phyloP scores from a whole-genome alignment of 2,113 vertebrate genomes.

The Coryphaenoides rupestris region DNA sequence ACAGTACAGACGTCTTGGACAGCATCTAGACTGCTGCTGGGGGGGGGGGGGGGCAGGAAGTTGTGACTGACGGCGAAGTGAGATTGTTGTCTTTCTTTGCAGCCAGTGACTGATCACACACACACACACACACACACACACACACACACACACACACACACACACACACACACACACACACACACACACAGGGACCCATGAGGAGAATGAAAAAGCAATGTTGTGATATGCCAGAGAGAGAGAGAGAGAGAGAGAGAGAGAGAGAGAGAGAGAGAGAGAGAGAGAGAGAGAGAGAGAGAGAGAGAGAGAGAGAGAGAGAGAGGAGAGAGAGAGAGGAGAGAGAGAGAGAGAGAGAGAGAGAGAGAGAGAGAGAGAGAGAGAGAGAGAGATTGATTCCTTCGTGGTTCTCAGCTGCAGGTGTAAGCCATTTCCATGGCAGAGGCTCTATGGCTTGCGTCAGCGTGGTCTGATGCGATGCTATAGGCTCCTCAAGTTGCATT shows the following conservation, averaged over 20 bases:
- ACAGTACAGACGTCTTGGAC: too few relatives aligned
- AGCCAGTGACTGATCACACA: too few relatives aligned
- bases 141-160: not conserved
- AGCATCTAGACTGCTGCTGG: constrained; percentile 8
- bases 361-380: too few relatives aligned
- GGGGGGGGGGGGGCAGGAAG: constrained; percentile 25
- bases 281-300: constrained; percentile 8
- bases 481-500: too few relatives aligned
- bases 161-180: not conserved
- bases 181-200: not conserved
- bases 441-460: too few relatives aligned
- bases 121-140: not conserved
- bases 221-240: not conserved
- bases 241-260: not conserved
- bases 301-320: too few relatives aligned
- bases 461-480: too few relatives aligned
- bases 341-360: too few relatives aligned
- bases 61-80: not conserved
- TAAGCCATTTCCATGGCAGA: too few relatives aligned
- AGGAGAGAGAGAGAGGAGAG: constrained; percentile 7
- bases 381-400: too few relatives aligned
- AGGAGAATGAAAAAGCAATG: not conserved
- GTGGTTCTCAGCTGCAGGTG: too few relatives aligned
- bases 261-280: too few relatives aligned
- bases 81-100: not conserved